phyloP scores from a whole-genome alignment of 2,888 invertebrate species.

The Trichopria drosophilae region DNA sequence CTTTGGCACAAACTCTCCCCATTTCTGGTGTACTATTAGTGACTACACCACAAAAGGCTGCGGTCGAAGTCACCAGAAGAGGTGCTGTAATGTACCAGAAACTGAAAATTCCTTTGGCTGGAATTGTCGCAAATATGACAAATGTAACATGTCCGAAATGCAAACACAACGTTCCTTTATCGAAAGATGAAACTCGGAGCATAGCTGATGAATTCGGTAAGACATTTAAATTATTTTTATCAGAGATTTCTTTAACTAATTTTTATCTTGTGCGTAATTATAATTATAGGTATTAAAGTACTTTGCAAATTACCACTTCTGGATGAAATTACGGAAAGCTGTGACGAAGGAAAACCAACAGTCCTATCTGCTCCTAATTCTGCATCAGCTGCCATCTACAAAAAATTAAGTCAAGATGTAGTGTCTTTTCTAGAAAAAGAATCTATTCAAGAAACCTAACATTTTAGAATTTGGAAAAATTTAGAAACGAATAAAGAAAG shows the following conservation, averaged over 20 bases:
- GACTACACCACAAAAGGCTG: slow-evolving; percentile 88
- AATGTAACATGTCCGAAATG: slow-evolving; percentile 78
- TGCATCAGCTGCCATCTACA: slow-evolving; percentile 49
- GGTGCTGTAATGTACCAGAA: slow-evolving; percentile 88
- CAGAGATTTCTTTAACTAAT: slow-evolving; percentile 8
- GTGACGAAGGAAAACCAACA: slow-evolving; percentile 76
- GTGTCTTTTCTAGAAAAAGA: slow-evolving; percentile 45
- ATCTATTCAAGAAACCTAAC: no score
- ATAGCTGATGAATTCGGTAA: slow-evolving; percentile 68
- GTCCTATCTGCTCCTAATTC: slow-evolving; percentile 69
- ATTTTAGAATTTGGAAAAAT: no score
- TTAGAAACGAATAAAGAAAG: no score
- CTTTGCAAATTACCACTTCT: slow-evolving; percentile 76
- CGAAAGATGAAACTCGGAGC: slow-evolving; percentile 68
- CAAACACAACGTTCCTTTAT: slow-evolving; percentile 71
- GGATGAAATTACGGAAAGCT: slow-evolving; percentile 68
- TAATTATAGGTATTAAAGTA: slow-evolving; percentile 60
- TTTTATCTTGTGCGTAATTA: slow-evolving; percentile 2
- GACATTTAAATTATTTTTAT: slow-evolving; percentile 10
- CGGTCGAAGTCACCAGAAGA: slow-evolving; percentile 81
- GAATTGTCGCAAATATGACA: slow-evolving; percentile 92
- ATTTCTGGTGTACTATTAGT: slow-evolving; percentile 86
- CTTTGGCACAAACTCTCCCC: slow-evolving; percentile 85
- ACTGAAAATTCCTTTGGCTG: slow-evolving; percentile 79
- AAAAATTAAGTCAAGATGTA: slow-evolving; percentile 47